These are phyloP conservation scores for Drosophila parvula DNA, from an alignment of 1,140 invertebrate genomes.

Conservation along the genomic window DNA sequence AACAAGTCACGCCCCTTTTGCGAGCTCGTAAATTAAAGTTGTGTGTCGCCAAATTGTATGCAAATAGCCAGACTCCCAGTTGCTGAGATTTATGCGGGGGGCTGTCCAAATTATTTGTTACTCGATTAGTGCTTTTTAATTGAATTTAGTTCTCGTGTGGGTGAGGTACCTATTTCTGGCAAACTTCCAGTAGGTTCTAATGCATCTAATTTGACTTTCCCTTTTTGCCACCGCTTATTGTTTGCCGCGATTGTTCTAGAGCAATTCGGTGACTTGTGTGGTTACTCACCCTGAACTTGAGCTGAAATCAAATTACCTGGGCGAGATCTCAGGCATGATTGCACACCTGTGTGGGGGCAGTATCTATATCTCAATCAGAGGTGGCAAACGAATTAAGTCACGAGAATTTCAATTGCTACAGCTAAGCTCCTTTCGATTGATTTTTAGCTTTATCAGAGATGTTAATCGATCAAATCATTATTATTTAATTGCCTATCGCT, in stretches of 20 bases:
- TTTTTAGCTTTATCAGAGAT: background rate
- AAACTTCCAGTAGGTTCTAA: slow-evolving; percentile 8
- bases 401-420: slow-evolving; percentile 1
- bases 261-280: slow-evolving; percentile 51
- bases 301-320: slow-evolving; percentile 49
- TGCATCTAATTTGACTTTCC: slow-evolving; percentile 59
- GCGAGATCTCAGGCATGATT: slow-evolving; percentile 33
- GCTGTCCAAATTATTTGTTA: slow-evolving; percentile 28
- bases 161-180: background rate
- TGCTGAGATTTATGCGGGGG: slow-evolving; percentile 63
- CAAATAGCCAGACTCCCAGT: slow-evolving; percentile 55
- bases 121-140: slow-evolving; percentile 62
- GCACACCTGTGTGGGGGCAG: slow-evolving; percentile 57
- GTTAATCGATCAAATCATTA: background rate
- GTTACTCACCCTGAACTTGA: slow-evolving; percentile 76
- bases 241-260: slow-evolving; percentile 61
- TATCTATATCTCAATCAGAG: slow-evolving; percentile 35
- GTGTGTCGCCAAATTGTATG: slow-evolving; percentile 74
- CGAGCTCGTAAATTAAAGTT: slow-evolving; percentile 68
- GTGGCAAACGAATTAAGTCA: slow-evolving; percentile 10
- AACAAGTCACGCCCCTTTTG: slow-evolving; percentile 57
- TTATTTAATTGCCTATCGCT: background rate
- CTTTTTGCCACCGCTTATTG: slow-evolving; percentile 58
- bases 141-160: slow-evolving; percentile 43
- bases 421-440: background rate